Evolutionary conservation across 2,113 vertebrate species (phyloP), one percentile per base, ranked within the genome.

Genomic region (Hucho hucho): DNA sequence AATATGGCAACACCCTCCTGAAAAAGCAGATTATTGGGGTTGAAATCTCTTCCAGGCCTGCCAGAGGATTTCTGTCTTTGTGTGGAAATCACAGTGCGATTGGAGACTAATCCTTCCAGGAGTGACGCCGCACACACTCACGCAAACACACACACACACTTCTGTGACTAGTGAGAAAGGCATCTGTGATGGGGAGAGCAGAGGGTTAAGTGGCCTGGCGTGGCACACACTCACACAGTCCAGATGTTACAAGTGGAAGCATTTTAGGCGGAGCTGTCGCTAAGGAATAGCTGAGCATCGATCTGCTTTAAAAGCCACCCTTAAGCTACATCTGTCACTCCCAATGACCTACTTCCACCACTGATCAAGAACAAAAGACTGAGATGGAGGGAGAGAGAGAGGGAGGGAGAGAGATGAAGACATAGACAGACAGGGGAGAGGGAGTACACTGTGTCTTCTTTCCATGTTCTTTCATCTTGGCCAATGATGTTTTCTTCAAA

Each of bases 291-390:
- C 61, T 24, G 68, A 71, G 80, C 86, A 88, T 91, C 69, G 85
- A 91, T 91, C 84, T 65, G 66, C 78, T 81, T 72, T 82, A 78
- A 90, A 86, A 90, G 85, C 79, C 74, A 77, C 76, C 82, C 84
- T 75, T 73, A 69, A 90, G 89, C 84, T 74, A 87, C 46, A 26
- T 63, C 82, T 83, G 87, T 86, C 86, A 80, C 79, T 83, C 68
- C 79, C 66, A 46, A 77, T 86, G 89, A 91, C 92, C 90, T 86
- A 91, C 84, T 89, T 91, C 85, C 83, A 77, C 69, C 77, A 75
- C 78, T 80, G 78, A 84, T 86, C 80, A 70, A 74, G 86, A 87
- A 89, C 82, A 89, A 86, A 83, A 74, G 46, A 56, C 26, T 4
- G 9, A 79, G 16, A 46, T n/a, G 67, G 53, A 75, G 65, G 58